Evolutionary conservation across 2,797 vertebrate genomes (phyloP), one percentile per base, ranked within the genome.

Genomic region (Sebastes trivittatus): DNA sequence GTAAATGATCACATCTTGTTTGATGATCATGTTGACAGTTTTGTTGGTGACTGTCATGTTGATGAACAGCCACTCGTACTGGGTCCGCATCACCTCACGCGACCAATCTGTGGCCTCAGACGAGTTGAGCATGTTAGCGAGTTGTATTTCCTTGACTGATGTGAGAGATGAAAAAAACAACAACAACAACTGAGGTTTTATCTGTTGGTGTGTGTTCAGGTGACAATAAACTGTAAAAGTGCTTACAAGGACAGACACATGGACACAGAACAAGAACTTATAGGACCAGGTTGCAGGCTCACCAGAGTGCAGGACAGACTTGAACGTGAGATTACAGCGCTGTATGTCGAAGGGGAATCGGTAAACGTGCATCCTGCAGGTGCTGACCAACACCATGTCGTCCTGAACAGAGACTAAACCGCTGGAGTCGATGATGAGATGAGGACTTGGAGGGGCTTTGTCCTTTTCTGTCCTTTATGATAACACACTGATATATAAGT

Each of bases 261-360:
- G 49, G 49, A 46, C 42, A 18, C 16, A 46, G 16, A 52, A 52
- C 18, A 52, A 52, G 20, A 52, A 20, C 20, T 52, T 52, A 1
- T 16, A 46, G 42, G 14, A 46, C 14, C n/a, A 13, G 4, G 1
- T 5, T 55, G 2, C 1, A 6, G 7, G 3, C 89, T 88, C 34
- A 93, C 93, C 58, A 0, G 75, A 16, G 73, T 93, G 69, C 3
- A 83, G 29, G n/a, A 87, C 46, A 2, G 91, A 92, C 32, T 77
- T 87, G 78, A 93, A 85, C 0, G 91, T 80, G 54, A 94, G 78
- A 52, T 32, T 89, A 82, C 93, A 94, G 29, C 71, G 85, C 87
- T 94, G 93, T 1, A 55, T 77, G 76, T 94, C 93, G 2, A 94
- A 94, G 29, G 93, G 93, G 62, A 94, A 94, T 34, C 80, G 86